Evolutionary conservation across 2,888 invertebrate species (phyloP).

Genomic region (Synergus laeviventris): DNA sequence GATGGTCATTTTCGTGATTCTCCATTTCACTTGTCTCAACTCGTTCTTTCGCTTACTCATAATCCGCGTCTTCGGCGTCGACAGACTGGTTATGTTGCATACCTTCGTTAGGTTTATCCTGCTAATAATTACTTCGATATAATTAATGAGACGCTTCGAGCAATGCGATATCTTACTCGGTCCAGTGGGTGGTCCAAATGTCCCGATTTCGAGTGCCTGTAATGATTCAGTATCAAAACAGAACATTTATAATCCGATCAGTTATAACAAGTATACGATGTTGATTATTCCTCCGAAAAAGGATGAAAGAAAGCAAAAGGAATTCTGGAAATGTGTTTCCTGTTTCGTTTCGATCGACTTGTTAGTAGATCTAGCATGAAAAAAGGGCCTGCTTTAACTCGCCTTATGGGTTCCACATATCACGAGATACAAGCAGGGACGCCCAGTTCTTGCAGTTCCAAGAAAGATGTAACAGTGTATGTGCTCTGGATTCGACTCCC

Average conservation of each 20-base stretch:
- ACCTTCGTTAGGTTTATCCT: slow-evolving; percentile 6
- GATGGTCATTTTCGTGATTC: slow-evolving; percentile 10
- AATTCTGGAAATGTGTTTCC: slow-evolving; percentile 42
- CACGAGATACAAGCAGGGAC: slow-evolving; percentile 22
- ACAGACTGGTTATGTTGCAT: slow-evolving; percentile 23
- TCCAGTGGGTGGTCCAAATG: slow-evolving; percentile 20
- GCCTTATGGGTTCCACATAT: slow-evolving; percentile 33
- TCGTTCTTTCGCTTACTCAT: slow-evolving; percentile 6
- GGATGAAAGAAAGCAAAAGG: neutral
- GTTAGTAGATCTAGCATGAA: slow-evolving; percentile 32
- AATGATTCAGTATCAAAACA: neutral
- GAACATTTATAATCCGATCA: too few species aligned
- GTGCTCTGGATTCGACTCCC: slow-evolving; percentile 31
- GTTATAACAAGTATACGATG: neutral
- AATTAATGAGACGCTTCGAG: slow-evolving; percentile 27
- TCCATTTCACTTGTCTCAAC: neutral
- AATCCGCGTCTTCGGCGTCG: neutral
- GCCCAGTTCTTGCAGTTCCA: slow-evolving; percentile 12
- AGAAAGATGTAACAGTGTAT: slow-evolving; percentile 16
- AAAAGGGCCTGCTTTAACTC: slow-evolving; percentile 37
- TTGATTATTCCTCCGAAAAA: neutral
- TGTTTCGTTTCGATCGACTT: slow-evolving; percentile 25
- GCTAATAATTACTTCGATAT: neutral
- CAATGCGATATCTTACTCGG: neutral
- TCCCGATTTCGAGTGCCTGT: neutral